Percentiles rank a stretch among this genome's conserved stretches.
phyloP scores from a whole-genome alignment of 2,888 invertebrate species.

The Eupithecia inturbata region DNA sequence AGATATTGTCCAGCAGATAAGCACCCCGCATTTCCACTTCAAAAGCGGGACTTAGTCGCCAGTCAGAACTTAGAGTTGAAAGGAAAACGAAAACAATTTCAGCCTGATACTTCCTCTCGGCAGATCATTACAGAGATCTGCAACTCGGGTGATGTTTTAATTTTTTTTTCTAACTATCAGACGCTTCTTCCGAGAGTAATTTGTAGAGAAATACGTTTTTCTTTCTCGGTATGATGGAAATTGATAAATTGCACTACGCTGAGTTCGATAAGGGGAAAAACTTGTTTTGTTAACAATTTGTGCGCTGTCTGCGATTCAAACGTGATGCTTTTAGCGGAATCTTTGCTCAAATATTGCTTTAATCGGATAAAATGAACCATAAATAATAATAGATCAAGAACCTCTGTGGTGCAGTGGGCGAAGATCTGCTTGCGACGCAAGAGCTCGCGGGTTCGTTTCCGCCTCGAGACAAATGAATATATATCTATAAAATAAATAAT shows the following conservation, averaged over 20 bases:
- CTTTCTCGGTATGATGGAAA: slow-evolving; percentile 57
- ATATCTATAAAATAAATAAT: too few relatives aligned
- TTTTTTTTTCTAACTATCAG: slow-evolving; percentile 62
- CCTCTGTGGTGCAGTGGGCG: too few relatives aligned
- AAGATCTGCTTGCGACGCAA: too few relatives aligned
- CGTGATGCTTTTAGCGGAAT: slow-evolving; percentile 39
- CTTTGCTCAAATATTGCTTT: slow-evolving; percentile 6
- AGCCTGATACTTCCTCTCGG: slow-evolving; percentile 60
- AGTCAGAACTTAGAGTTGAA: slow-evolving; percentile 44
- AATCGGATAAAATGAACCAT: neutral
- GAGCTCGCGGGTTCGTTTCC: neutral
- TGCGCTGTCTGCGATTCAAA: slow-evolving; percentile 26
- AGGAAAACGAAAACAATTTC: slow-evolving; percentile 73
- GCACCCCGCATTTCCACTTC: slow-evolving; percentile 36
- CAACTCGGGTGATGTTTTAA: slow-evolving; percentile 61
- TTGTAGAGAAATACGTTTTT: slow-evolving; percentile 58
- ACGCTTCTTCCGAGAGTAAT: slow-evolving; percentile 54
- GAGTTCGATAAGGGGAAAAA: slow-evolving; percentile 40
- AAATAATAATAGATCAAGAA: too few relatives aligned
- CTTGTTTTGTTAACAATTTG: slow-evolving; percentile 38
- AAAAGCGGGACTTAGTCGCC: slow-evolving; percentile 31
- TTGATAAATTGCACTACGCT: slow-evolving; percentile 53
- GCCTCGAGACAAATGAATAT: neutral
- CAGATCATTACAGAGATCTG: slow-evolving; percentile 72
- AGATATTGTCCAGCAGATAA: slow-evolving; percentile 24